Conservation (phyloP, 2,797 vertebrate species). For the Taeniopygia guttata region DNA sequence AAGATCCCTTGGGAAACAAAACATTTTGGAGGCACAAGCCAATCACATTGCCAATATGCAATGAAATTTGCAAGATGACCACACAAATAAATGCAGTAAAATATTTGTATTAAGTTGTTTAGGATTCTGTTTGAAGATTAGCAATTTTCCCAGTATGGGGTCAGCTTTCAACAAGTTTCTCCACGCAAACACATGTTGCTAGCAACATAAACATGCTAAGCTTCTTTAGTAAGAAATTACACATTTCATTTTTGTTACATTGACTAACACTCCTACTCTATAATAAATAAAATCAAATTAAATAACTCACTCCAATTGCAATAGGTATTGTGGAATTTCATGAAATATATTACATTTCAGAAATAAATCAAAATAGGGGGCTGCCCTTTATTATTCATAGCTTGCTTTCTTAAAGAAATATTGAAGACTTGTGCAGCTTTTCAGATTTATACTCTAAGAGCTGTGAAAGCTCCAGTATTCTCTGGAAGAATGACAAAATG, state of each 20-base stretch:
- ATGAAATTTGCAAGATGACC: neutral
- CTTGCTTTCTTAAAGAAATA: constrained; percentile 4
- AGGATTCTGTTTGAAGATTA: neutral
- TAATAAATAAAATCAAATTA: neutral
- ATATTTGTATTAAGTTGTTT: neutral
- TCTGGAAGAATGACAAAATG: neutral
- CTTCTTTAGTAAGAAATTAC: neutral
- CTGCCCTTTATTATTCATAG: neutral
- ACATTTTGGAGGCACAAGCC: neutral
- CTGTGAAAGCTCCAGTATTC: neutral
- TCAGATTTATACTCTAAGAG: neutral
- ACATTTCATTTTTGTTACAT: constrained; percentile 16
- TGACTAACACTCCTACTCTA: neutral
- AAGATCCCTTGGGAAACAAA: neutral
- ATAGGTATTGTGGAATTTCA: neutral
- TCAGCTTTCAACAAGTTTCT: constrained; percentile 6
- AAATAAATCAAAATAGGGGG: neutral
- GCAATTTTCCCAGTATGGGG: neutral
- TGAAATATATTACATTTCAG: neutral
- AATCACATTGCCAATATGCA: neutral
- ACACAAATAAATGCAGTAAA: constrained; percentile 8
- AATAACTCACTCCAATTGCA: neutral
- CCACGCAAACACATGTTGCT: neutral
- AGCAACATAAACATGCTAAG: constrained; percentile 10
- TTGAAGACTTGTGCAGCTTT: neutral